These are phyloP conservation scores for Tiphia femorata DNA, from an alignment of 2,888 invertebrate species.

Conservation along the genomic window DNA sequence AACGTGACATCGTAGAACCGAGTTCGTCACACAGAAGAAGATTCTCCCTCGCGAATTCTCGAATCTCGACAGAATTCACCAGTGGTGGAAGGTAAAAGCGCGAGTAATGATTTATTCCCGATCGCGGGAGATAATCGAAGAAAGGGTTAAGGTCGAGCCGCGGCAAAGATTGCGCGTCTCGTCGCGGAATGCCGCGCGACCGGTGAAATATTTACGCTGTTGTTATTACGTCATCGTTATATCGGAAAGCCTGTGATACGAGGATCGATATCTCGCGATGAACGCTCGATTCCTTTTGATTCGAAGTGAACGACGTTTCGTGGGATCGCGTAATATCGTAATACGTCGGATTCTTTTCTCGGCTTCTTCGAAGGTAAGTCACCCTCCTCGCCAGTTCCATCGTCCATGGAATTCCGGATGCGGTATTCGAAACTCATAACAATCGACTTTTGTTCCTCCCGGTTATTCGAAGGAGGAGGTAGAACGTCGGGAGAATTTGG, in stretches of 20 bases:
- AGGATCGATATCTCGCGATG: not conserved
- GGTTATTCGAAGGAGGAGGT: too few species aligned
- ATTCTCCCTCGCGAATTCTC: too few species aligned
- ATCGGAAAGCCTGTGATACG: constrained; percentile 7
- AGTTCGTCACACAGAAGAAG: too few species aligned
- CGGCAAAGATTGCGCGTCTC: constrained; percentile 19
- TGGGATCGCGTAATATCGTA: not conserved
- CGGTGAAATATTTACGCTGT: constrained; percentile 34
- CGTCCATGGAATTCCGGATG: not conserved
- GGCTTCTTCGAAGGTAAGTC: not conserved
- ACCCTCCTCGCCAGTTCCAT: not conserved
- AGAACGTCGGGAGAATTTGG: not conserved
- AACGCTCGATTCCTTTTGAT: not conserved
- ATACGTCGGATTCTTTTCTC: not conserved
- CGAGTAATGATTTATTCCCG: constrained; percentile 38
- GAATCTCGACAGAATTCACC: too few species aligned
- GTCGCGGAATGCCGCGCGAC: constrained; percentile 25
- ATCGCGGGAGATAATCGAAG: constrained; percentile 29
- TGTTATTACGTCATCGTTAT: constrained; percentile 33
- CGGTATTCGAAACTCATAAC: not conserved
- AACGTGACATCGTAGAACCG: too few species aligned
- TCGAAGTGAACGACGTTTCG: not conserved
- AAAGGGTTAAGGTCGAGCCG: constrained; percentile 44
- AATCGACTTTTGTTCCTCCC: not conserved
- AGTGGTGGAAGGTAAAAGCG: constrained; percentile 20